Evolutionary conservation across 2,797 vertebrate genomes (phyloP).

Genomic region (Champsocephalus gunnari): DNA sequence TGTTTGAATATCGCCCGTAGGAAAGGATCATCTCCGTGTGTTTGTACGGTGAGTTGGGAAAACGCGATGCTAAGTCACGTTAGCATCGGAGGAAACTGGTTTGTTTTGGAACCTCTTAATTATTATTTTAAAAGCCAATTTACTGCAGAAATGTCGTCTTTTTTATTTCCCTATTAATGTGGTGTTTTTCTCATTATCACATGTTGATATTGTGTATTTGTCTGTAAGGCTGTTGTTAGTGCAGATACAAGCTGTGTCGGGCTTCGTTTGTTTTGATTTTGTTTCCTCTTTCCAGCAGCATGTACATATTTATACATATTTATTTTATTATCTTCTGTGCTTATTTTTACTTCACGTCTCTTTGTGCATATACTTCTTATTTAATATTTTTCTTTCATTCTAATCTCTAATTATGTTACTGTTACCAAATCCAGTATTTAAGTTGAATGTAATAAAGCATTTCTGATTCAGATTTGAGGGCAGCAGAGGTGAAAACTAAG

Average conservation of each 20-base stretch:
- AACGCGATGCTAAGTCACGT: constrained; percentile 64
- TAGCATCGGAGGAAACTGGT: constrained; percentile 59
- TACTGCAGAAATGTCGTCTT: rapidly evolving
- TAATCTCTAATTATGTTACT: no score
- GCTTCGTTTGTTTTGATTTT: constrained; percentile 64
- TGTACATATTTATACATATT: no score
- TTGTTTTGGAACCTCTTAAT: constrained; percentile 73
- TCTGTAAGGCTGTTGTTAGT: constrained; percentile 28
- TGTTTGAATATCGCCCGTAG: constrained; percentile 19
- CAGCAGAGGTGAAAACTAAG: no score
- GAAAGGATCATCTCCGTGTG: constrained; percentile 45
- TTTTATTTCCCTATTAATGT: background rate
- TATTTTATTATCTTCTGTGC: no score
- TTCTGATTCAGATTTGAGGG: no score
- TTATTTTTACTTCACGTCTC: no score
- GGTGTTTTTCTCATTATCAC: background rate
- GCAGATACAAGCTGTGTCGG: constrained; percentile 73
- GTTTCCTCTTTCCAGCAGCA: background rate
- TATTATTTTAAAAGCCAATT: background rate
- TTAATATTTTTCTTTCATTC: no score
- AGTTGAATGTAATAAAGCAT: no score
- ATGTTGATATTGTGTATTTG: background rate
- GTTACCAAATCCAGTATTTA: no score
- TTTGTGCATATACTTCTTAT: no score
- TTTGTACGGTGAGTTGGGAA: constrained; percentile 67